Base-by-base conservation (phyloP, 2,113 vertebrate genomes). In the Ophiodon elongatus region DNA sequence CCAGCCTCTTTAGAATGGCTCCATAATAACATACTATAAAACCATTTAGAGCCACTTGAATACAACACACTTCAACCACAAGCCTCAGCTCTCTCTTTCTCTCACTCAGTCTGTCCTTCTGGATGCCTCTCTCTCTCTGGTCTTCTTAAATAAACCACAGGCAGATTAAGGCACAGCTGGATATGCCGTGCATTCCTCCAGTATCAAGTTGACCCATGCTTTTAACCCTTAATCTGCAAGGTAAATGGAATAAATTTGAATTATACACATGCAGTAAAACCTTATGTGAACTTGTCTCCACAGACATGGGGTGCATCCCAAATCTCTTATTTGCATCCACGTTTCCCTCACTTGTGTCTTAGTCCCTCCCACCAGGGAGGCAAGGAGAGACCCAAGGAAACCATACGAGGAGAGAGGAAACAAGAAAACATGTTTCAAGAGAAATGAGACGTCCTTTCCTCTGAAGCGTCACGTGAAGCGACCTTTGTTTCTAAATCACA, bases 11-110 rank as follows among this genome's bases (percentile, higher is more conserved):
- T 21, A 59, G 73, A 81, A 70, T 59, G 45, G 43, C 65, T 76
- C 85, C 60, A 45, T 90, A 89, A 90, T 88, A 5, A 84, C 83
- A 89, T 0, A 14, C 21, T 85, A 5, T 8, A 7, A 67, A 83
- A 54, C 21, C 69, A 5, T 85, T 79, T 64, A 71, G 67, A 70
- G 73, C 65, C 43, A 0, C 63, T 63, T 63, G 6, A 37, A 80
- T 73, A n/a, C 79, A 45, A 0, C 65, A 82, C 62, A 56, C 56
- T 62, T 10, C 10, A 71, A 47, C 84, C 85, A 83, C 79, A 2
- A 11, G 43, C 45, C 75, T 9, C 84, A 52, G 67, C 69, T 27
- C 64, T n/a, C 25, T 64, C 56, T 14, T 19, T 33, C 66, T 14
- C 78, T 73, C 41, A 13, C 68, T 62, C 10, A 3, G 23, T n/a